Evolutionary conservation across 2,888 invertebrate species (phyloP), one percentile per base, ranked within the genome.

Genomic region (Drosophila sordidula): DNA sequence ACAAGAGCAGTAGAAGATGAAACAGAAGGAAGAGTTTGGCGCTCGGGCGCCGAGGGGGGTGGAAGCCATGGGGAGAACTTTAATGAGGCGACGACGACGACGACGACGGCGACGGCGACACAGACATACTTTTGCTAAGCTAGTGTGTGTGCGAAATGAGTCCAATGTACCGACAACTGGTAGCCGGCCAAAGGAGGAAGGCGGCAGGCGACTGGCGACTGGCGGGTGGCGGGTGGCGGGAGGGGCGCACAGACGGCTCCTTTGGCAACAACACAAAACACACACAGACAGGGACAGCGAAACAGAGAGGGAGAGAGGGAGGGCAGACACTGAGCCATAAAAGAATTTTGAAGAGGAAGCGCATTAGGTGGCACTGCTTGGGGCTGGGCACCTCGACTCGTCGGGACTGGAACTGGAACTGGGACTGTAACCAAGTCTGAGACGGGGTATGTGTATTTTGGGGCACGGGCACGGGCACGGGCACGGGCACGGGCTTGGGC

Each of bases 281-380:
- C 34, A 54, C 42, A 54, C 54, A 44, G 44, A 34, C 54, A 42
- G 34, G 14, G 14, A n/a, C 38, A 36, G 16, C 11, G 25, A 47
- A 42, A 25, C 18, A 45, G 49, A 5, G 26, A 26, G 45, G n/a
- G 49, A 14, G 46, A 11, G 34, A 12, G 34, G 34, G 34, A 46
- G 32, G 29, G 39, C 52, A 62, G 62, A 71, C 65, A 73, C 58
- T 78, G 65, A 75, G 80, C 65, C 47, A 74, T 75, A 67, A 79
- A 84, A 83, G 86, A 78, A 86, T 77, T 76, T 71, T 66, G 84
- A 70, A 86, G 84, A 88, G 88, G 88, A 85, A 85, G 84, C 87
- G 80, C 64, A 83, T 86, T 80, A 86, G 84, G 83, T 87, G 81
- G 83, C 67, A 61, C 52, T 67, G 68, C 41, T 54, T 51, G 62